A percentile compares a stretch with the other conserved stretches of the same genome.
These are phyloP conservation scores for Lagopus leucura DNA, from an alignment of 2,113 vertebrate species.

Conservation along the genomic window DNA sequence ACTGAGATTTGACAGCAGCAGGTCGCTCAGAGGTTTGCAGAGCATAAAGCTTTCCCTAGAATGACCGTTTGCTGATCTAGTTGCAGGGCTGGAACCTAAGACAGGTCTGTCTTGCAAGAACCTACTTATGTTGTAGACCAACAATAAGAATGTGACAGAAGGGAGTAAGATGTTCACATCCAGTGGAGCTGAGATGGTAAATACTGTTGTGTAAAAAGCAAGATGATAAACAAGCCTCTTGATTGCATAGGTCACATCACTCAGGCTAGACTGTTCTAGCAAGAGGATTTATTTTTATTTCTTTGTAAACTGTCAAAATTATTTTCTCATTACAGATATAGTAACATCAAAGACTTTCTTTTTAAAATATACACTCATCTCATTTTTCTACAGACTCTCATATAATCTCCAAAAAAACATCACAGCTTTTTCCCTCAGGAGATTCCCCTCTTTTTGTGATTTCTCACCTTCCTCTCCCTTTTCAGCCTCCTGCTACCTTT, in stretches of 20 bases:
- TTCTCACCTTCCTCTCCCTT: background rate
- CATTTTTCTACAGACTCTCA: background rate
- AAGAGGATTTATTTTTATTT: background rate
- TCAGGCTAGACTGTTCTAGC: background rate
- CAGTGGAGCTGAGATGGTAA: background rate
- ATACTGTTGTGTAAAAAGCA: background rate
- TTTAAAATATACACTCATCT: background rate
- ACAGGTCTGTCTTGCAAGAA: background rate
- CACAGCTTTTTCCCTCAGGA: background rate
- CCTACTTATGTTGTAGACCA: background rate
- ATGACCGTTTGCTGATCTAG: background rate
- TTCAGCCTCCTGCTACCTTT: background rate
- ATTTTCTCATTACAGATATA: background rate
- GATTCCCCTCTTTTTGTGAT: background rate
- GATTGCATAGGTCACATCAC: background rate
- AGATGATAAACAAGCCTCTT: background rate
- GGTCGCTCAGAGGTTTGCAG: background rate
- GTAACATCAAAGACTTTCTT: background rate
- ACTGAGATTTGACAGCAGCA: background rate
- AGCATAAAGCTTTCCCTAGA: background rate
- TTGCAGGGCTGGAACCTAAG: background rate
- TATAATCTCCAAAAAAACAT: background rate
- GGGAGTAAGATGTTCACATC: background rate
- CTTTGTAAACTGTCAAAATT: background rate
- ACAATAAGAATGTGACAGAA: background rate